Base-by-base conservation (phyloP, 2,113 vertebrate species). In the Vulpes ferrilata region DNA sequence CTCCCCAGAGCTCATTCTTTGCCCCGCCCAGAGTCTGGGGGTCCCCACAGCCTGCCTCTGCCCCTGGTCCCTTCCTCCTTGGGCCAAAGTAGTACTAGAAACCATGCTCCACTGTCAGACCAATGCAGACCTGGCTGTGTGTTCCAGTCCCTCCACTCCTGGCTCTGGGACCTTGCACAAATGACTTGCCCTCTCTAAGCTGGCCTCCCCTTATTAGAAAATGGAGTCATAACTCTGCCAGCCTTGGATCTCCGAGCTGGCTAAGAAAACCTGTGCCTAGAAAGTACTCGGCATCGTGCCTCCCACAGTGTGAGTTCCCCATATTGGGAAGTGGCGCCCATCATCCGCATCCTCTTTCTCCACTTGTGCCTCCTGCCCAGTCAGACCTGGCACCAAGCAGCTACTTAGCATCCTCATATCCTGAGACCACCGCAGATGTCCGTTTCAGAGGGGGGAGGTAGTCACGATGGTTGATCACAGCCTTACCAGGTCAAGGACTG, bases 391-490 rank as follows among this genome's bases (percentile, higher is more conserved):
- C 38, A 0, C 59, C 13, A 10, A 74, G 53, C 38, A 23, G 48
- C 73, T 35, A 0, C 48, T 79, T 32, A n/a, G 7, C 3, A 2
- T 62, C 59, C 60, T 81, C 23, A 12, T 43, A 43, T 23, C n/a
- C 84, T 17, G 48, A 53, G 35, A 78, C 78, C 23, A 69, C 76
- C 15, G 22, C 73, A 38, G 51, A 11, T 20, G 22, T n/a, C 43
- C 57, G 30, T 88, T n/a, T 76, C n/a, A 60, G 48, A 48, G 8
- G 23, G n/a, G 27, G 35, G 92, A 25, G 57, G 11, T 48, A 11
- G 1, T 30, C 22, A 4, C 0, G 0, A 1, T 7, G 1, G 12
- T 53, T 48, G 25, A 0, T 64, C 78, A 6, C 43, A 59, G 30
- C 62, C 83, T 69, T n/a, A 3, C 35, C 23, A 48, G 82, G 69